Conservation (phyloP, 1,140 invertebrate genomes). For the Papilio dardanus region DNA sequence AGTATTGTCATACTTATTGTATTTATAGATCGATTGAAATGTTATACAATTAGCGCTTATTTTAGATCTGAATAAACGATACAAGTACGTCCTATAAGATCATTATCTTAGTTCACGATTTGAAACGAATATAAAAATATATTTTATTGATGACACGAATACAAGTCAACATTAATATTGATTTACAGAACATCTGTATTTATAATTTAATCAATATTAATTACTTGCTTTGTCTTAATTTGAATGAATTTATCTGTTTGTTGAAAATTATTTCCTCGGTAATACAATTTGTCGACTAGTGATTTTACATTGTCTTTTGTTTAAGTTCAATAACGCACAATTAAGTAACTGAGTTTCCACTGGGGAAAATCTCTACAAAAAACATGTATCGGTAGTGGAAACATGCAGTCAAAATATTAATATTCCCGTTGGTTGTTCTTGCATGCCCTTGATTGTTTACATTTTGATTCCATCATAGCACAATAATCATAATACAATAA, state of each 20-base stretch:
- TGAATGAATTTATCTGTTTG: constrained; percentile 28
- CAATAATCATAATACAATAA: not conserved
- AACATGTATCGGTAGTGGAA: too few relatives aligned
- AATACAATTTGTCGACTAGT: not conserved
- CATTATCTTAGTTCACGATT: not conserved
- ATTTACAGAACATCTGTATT: constrained; percentile 57
- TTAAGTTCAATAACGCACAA: too few relatives aligned
- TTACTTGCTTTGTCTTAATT: constrained; percentile 54
- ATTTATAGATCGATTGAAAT: not conserved
- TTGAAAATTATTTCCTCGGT: not conserved
- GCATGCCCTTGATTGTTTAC: too few relatives aligned
- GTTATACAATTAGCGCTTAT: not conserved
- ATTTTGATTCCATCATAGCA: too few relatives aligned
- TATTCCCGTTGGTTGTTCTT: too few relatives aligned
- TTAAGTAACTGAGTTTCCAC: too few relatives aligned
- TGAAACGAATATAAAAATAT: not conserved
- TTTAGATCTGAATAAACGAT: constrained; percentile 2
- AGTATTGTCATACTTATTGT: not conserved
- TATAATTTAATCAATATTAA: constrained; percentile 52
- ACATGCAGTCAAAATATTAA: too few relatives aligned
- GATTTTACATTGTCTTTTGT: too few relatives aligned
- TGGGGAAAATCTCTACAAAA: too few relatives aligned
- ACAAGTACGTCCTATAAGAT: not conserved
- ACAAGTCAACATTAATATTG: constrained; percentile 42
- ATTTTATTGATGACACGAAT: constrained; percentile 10